These are phyloP conservation scores for Lethenteron reissneri DNA, from an alignment of 2,113 vertebrate species.

Conservation along the genomic window DNA sequence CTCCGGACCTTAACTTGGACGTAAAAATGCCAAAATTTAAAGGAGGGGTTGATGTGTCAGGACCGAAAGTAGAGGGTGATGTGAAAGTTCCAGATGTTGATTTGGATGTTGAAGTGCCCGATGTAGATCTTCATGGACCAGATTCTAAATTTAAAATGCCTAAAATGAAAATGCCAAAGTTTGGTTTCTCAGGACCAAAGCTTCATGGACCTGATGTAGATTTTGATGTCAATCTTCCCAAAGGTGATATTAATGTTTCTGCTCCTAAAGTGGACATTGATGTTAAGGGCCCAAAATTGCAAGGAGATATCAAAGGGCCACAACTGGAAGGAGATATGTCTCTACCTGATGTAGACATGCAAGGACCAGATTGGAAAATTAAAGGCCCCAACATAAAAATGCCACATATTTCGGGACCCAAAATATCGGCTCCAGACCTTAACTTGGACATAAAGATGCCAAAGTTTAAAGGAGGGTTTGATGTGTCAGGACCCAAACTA, in stretches of 20 bases:
- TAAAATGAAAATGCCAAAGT: no score
- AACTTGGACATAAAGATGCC: background rate
- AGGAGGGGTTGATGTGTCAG: no score
- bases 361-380: background rate
- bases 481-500: background rate
- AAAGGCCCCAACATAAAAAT: background rate
- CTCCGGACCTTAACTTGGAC: conserved; percentile 11
- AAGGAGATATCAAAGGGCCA: conserved; percentile 10
- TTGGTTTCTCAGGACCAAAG: no score
- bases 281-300: conserved; percentile 6
- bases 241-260: conserved; percentile 9
- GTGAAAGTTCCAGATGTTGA: no score
- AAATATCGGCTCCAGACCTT: background rate
- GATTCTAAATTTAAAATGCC: no score
- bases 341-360: background rate
- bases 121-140: no score
- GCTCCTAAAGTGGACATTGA: conserved; percentile 8
- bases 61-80: no score
- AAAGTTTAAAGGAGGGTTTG: background rate
- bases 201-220: no score
- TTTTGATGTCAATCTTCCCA: background rate
- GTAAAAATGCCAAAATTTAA: background rate
- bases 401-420: background rate
- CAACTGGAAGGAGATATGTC: background rate
- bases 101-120: no score